Percentiles rank a stretch among this genome's conserved stretches.
Conservation (phyloP, 2,113 vertebrate species). For the Regulus satrapa region DNA sequence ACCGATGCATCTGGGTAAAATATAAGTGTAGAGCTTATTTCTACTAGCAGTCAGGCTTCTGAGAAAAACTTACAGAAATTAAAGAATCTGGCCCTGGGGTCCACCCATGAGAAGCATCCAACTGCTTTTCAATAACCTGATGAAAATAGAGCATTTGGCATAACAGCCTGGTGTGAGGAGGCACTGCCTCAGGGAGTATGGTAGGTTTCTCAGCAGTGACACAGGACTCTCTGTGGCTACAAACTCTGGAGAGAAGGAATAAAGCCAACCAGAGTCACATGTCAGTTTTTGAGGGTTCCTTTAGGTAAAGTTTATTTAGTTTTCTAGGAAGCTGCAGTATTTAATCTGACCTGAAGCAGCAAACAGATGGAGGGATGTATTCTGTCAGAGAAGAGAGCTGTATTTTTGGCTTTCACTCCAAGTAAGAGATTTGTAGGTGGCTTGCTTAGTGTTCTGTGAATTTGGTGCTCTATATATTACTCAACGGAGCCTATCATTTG, state of each 20-base stretch:
- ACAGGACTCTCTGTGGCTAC: background rate
- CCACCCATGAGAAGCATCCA: background rate
- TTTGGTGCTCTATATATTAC: background rate
- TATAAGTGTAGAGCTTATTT: rapidly evolving
- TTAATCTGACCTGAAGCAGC: constrained; percentile 26
- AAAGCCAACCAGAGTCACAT: background rate
- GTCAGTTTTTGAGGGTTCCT: background rate
- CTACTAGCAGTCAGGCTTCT: background rate
- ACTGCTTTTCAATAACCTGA: background rate
- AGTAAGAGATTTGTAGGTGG: constrained; percentile 14
- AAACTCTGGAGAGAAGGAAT: background rate
- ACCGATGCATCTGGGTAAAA: rapidly evolving
- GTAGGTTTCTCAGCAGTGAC: background rate
- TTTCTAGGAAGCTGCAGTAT: background rate
- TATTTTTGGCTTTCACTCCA: constrained; percentile 39
- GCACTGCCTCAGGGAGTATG: rapidly evolving
- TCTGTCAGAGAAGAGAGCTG: background rate
- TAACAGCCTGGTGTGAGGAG: background rate
- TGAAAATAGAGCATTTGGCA: background rate
- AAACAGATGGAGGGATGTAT: constrained; percentile 15
- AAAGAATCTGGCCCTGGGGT: background rate
- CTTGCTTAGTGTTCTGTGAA: background rate
- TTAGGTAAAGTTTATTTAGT: constrained; percentile 5
- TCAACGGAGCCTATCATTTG: background rate
- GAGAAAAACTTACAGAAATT: background rate